phyloP scores from a whole-genome alignment of 2,113 vertebrate species.

The Phylloscopus trochiloides region DNA sequence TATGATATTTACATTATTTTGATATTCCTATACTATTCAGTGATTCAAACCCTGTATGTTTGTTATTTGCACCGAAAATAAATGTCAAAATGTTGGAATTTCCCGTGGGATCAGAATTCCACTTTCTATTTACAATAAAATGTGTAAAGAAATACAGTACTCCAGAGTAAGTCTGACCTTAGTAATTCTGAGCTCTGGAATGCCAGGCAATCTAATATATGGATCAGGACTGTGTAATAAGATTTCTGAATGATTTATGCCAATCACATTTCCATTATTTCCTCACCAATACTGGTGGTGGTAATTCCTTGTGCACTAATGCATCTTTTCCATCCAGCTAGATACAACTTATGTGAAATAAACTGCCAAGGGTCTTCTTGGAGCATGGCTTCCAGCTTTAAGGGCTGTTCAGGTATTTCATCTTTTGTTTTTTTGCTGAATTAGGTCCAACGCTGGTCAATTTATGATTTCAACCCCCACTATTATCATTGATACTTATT shows the following conservation, averaged over 20 bases:
- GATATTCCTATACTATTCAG: background rate
- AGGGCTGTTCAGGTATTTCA: background rate
- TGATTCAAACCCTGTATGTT: background rate
- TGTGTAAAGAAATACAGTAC: background rate
- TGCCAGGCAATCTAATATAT: background rate
- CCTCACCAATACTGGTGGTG: background rate
- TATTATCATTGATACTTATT: background rate
- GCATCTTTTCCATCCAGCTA: background rate
- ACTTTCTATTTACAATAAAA: constrained; percentile 17
- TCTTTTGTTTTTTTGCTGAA: background rate
- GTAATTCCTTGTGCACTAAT: background rate
- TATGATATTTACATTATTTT: constrained; percentile 59
- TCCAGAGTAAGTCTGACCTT: constrained; percentile 32
- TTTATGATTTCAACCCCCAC: background rate
- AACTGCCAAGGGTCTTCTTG: background rate
- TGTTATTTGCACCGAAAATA: constrained; percentile 51
- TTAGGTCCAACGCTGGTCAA: background rate
- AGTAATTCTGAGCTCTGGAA: background rate
- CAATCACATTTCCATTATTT: constrained; percentile 35
- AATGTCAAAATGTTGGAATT: constrained; percentile 53
- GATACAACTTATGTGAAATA: background rate
- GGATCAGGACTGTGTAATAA: background rate
- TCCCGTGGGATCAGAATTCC: background rate
- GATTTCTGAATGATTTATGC: constrained; percentile 23
- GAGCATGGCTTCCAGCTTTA: background rate